Conservation (phyloP, 1,140 invertebrate species). For the Dinothrombium tinctorium region DNA sequence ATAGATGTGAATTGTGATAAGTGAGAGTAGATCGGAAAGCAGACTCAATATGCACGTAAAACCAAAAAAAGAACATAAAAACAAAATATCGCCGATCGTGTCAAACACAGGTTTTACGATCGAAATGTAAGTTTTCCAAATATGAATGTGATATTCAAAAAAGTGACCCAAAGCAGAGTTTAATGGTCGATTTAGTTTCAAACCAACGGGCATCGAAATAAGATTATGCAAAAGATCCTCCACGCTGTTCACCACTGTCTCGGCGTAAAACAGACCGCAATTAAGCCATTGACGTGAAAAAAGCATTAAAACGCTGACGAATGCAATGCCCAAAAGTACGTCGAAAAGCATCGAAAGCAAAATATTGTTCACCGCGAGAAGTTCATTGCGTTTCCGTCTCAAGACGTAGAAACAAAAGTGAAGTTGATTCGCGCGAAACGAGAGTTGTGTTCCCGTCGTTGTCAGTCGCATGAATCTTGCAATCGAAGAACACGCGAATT, state of each 20-base stretch:
- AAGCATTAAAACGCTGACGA: too few species aligned
- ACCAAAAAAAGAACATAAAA: constrained; percentile 25
- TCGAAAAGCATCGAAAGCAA: too few species aligned
- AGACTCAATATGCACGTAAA: constrained; percentile 53
- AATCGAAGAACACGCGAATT: too few species aligned
- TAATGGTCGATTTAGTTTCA: constrained; percentile 70
- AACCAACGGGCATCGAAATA: constrained; percentile 68
- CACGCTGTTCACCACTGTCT: constrained; percentile 17
- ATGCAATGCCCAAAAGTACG: too few species aligned
- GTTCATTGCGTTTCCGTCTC: too few species aligned
- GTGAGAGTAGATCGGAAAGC: constrained; percentile 47
- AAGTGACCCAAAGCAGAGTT: constrained; percentile 65
- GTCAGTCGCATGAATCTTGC: too few species aligned
- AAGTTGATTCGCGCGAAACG: too few species aligned
- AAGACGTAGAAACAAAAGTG: too few species aligned
- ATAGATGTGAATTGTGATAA: constrained; percentile 71
- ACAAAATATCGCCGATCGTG: constrained; percentile 9
- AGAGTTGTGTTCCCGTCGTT: too few species aligned
- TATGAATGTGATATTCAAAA: constrained; percentile 70
- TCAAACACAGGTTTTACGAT: constrained; percentile 20
- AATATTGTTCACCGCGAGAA: too few species aligned
- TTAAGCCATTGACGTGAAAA: background rate
- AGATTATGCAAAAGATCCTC: constrained; percentile 51
- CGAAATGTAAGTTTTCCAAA: constrained; percentile 44
- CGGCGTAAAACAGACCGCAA: background rate